Evolutionary conservation across 2,888 invertebrate genomes (phyloP).

Genomic region (Oxytorus armatus): DNA sequence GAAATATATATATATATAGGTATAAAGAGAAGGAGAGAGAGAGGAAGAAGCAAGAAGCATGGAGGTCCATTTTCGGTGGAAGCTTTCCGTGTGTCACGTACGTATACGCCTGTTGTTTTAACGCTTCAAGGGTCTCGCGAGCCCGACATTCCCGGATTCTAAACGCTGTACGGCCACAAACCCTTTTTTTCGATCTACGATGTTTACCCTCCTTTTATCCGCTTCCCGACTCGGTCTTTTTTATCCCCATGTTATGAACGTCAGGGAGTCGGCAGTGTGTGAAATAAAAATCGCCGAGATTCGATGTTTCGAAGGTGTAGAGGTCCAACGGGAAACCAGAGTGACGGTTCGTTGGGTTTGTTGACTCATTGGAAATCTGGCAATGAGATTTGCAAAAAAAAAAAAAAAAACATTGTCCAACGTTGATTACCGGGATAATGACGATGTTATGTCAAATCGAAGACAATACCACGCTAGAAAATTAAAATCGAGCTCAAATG

Average conservation of each 20-base stretch:
- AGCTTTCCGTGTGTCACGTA: conserved; percentile 74
- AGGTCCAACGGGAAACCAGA: neutral
- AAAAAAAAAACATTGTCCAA: neutral
- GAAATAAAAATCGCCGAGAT: conserved; percentile 4
- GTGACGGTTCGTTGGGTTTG: neutral
- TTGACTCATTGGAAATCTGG: neutral
- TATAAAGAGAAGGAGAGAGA: conserved; percentile 36
- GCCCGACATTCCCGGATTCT: conserved; percentile 54
- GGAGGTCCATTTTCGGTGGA: conserved; percentile 65
- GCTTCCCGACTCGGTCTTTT: conserved; percentile 48
- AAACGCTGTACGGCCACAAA: conserved; percentile 47
- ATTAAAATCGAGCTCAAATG: too few relatives aligned
- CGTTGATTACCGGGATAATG: neutral
- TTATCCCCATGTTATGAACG: conserved; percentile 69
- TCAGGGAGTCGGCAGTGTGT: neutral
- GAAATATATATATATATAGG: conserved; percentile 37
- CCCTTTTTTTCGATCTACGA: conserved; percentile 37
- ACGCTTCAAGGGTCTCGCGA: conserved; percentile 65
- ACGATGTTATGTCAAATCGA: neutral
- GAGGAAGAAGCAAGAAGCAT: conserved; percentile 43
- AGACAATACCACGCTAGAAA: neutral
- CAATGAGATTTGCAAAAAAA: neutral
- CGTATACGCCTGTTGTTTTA: conserved; percentile 74
- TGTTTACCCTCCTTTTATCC: conserved; percentile 56
- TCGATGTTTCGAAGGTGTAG: neutral